phyloP scores from a whole-genome alignment of 2,797 vertebrate genomes.

The Pseudochromis fuscus region DNA sequence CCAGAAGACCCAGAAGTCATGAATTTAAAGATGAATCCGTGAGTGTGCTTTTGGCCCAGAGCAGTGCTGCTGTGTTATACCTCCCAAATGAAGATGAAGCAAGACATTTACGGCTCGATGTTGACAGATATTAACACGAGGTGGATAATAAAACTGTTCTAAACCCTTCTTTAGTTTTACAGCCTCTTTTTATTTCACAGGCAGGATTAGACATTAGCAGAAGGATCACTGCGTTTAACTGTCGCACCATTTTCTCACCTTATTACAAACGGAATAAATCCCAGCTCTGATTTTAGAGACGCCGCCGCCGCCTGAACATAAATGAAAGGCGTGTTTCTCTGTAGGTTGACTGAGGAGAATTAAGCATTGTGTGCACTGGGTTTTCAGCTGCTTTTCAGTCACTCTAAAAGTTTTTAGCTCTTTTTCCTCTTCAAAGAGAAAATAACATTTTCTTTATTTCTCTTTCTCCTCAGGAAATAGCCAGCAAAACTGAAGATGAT shows the following conservation, averaged over 20 bases:
- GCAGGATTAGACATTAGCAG: conserved; percentile 13
- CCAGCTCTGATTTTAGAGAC: conserved; percentile 8
- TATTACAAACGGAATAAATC: neutral
- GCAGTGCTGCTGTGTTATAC: neutral
- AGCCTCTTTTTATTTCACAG: neutral
- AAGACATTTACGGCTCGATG: neutral
- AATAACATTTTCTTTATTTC: conserved; percentile 6
- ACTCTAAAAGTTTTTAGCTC: conserved; percentile 13
- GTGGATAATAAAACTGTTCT: neutral
- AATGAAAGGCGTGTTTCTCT: conserved; percentile 25
- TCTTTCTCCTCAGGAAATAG: conserved; percentile 16
- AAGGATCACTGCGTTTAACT: conserved; percentile 23
- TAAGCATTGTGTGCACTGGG: conserved; percentile 33
- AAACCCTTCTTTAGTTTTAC: neutral
- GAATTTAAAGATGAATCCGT: conserved; percentile 19
- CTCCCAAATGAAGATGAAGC: conserved; percentile 16
- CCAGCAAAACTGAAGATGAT: neutral
- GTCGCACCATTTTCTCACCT: conserved; percentile 5
- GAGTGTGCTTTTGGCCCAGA: conserved; percentile 19
- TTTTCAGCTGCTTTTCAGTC: conserved; percentile 22
- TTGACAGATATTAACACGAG: conserved; percentile 5
- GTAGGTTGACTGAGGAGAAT: conserved; percentile 3
- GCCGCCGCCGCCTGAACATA: conserved; percentile 8
- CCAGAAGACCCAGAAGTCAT: neutral
- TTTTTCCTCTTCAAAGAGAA: neutral